phyloP scores from a whole-genome alignment of 2,797 vertebrate species.

The Chelon labrosus region DNA sequence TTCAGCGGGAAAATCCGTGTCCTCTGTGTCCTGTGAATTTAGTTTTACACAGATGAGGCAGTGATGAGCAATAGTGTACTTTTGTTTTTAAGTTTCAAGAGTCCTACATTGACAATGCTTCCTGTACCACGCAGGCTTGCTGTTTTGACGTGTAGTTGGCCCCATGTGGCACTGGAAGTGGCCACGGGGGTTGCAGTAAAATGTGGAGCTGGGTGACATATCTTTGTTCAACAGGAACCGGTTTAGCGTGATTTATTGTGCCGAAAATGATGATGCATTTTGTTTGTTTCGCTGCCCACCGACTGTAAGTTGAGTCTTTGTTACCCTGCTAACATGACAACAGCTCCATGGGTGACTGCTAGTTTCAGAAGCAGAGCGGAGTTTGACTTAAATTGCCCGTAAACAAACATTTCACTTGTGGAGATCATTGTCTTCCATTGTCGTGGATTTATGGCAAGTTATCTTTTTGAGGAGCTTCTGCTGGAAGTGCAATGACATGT shows the following conservation, averaged over 20 bases:
- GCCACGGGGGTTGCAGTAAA: background rate
- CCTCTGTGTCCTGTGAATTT: slow-evolving; percentile 1
- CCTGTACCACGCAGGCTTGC: background rate
- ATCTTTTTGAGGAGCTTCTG: background rate
- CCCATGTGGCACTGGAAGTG: background rate
- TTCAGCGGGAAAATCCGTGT: slow-evolving; percentile 3
- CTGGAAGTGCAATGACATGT: background rate
- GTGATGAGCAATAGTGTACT: slow-evolving; percentile 11
- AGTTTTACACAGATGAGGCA: background rate
- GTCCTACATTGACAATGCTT: background rate
- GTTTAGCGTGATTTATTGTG: background rate
- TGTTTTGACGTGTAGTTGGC: slow-evolving; percentile 19
- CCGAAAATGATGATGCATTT: background rate
- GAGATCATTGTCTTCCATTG: background rate
- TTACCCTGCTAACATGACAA: slow-evolving; percentile 2
- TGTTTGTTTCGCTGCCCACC: background rate
- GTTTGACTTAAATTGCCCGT: background rate
- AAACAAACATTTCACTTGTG: background rate
- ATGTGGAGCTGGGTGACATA: too few species aligned
- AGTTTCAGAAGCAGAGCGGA: background rate
- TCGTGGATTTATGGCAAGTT: background rate
- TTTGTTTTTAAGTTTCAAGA: slow-evolving; percentile 19
- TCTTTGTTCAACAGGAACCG: background rate
- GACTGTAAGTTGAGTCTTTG: background rate
- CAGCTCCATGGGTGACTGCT: background rate